These are phyloP conservation scores for Saguinus midas DNA, from an alignment of 2,113 vertebrate genomes.

Conservation along the genomic window DNA sequence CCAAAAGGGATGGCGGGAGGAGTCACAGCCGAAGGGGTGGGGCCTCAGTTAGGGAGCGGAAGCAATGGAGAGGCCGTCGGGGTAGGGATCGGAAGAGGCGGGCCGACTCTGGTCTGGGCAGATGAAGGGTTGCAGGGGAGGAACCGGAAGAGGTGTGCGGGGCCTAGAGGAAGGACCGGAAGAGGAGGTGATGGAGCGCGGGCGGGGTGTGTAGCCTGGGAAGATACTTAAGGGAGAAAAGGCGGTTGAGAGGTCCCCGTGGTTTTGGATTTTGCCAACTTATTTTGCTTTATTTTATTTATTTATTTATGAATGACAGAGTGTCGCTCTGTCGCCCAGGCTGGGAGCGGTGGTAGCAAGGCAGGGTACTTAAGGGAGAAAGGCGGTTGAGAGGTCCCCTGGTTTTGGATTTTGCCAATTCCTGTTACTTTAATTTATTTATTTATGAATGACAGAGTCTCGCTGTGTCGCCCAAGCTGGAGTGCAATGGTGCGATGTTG, in stretches of 20 bases:
- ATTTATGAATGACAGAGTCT: too few relatives aligned
- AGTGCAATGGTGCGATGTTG: too few relatives aligned
- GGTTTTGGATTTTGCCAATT: not conserved
- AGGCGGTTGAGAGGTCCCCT: not conserved
- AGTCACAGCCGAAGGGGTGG: not conserved
- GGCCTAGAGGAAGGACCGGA: not conserved
- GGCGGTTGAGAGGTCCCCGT: not conserved
- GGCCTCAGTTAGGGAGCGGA: not conserved
- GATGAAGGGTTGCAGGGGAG: too few relatives aligned
- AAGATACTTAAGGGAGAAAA: fast-evolving
- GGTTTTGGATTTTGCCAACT: not conserved
- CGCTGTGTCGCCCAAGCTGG: too few relatives aligned
- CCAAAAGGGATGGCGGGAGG: not conserved
- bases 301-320: too few relatives aligned
- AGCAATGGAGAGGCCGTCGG: not conserved
- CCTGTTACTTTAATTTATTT: too few relatives aligned
- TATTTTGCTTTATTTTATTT: not conserved
- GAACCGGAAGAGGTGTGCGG: not conserved
- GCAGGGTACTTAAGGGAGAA: fast-evolving
- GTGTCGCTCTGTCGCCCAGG: too few relatives aligned
- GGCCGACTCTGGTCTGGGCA: not conserved
- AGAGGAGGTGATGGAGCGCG: not conserved
- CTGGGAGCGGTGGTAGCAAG: not conserved
- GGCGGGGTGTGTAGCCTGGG: not conserved
- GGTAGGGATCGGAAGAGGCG: not conserved